Conservation (phyloP, 2,113 vertebrate species). For the Hippocampus abdominalis region DNA sequence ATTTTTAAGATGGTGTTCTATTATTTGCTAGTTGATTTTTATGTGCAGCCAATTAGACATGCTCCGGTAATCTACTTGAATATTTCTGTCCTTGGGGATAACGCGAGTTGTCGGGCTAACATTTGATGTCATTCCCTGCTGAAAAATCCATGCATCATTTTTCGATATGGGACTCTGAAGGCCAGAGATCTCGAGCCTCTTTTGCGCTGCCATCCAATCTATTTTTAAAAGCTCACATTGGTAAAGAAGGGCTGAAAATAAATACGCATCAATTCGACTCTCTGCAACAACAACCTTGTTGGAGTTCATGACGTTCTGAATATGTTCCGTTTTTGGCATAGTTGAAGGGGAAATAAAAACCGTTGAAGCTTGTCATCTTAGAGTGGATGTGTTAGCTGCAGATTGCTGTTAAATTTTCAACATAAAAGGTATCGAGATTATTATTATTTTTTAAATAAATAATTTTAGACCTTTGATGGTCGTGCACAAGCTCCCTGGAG, state of each 20-base stretch:
- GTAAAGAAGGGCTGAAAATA: neutral
- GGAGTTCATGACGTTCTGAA: neutral
- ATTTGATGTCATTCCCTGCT: neutral
- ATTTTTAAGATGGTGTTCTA: conserved; percentile 29
- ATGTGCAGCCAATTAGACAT: conserved; percentile 19
- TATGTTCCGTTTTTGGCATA: neutral
- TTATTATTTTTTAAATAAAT: neutral
- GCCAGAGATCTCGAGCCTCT: neutral
- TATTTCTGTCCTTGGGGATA: neutral
- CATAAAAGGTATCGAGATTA: neutral
- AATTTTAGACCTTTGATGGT: neutral
- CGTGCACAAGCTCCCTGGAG: neutral
- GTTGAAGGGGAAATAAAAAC: neutral
- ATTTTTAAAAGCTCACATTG: neutral
- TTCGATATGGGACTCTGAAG: neutral
- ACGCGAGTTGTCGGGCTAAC: neutral
- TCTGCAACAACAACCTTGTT: neutral
- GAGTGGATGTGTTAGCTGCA: neutral
- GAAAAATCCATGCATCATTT: neutral
- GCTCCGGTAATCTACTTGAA: neutral
- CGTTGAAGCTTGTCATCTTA: neutral
- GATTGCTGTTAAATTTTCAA: neutral
- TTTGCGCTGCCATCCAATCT: neutral
- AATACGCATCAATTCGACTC: neutral
- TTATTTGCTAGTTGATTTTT: conserved; percentile 21